Conservation (phyloP, 1,140 invertebrate genomes). For the Drosophila ficusphila region DNA sequence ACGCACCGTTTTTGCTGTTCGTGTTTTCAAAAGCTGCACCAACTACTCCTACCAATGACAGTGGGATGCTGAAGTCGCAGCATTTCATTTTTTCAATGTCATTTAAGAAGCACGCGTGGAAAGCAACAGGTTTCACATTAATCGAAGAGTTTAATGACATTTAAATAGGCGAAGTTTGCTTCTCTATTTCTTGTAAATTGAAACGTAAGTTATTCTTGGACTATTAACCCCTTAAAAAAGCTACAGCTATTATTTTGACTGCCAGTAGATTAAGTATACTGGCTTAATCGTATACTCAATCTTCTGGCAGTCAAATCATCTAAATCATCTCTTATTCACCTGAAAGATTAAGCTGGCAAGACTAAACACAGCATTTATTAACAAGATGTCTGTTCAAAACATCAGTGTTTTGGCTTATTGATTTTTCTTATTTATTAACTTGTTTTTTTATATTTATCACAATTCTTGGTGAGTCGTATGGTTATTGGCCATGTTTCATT, state of each 20-base stretch:
- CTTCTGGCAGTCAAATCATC: no score
- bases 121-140: slow-evolving; percentile 46
- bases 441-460: slow-evolving; percentile 25
- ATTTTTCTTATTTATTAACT: slow-evolving; percentile 23
- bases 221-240: no score
- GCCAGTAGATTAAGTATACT: slow-evolving; percentile 1
- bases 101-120: slow-evolving; percentile 2
- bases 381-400: slow-evolving; percentile 9
- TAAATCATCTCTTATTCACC: background rate
- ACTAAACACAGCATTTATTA: slow-evolving; percentile 6
- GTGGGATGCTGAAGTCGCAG: background rate
- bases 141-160: slow-evolving; percentile 60
- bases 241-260: no score
- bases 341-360: background rate
- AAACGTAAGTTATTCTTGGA: no score
- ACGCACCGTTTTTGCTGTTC: background rate
- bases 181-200: slow-evolving; percentile 40
- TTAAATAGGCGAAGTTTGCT: slow-evolving; percentile 22
- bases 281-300: no score
- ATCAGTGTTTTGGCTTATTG: background rate
- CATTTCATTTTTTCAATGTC: slow-evolving; percentile 35
- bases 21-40: background rate
- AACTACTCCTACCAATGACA: slow-evolving; percentile 21
- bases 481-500: slow-evolving; percentile 12
- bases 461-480: slow-evolving; percentile 11